phyloP scores from a whole-genome alignment of 2,888 invertebrate genomes.

The Eupithecia insigniata region DNA sequence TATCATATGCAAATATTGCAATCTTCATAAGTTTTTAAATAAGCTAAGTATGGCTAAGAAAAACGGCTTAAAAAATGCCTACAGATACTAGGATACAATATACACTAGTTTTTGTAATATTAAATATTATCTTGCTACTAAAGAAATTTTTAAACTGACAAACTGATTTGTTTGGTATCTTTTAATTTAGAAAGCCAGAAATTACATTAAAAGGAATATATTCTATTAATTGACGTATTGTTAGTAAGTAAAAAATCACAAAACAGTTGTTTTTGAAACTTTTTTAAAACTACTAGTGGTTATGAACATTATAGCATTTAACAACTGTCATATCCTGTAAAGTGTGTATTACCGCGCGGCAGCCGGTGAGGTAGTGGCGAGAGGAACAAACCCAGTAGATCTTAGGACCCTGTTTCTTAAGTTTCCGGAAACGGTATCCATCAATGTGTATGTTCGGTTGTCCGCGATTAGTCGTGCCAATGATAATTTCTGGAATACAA shows the following conservation, averaged over 20 bases:
- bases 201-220: not conserved
- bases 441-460: not conserved
- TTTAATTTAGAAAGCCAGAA: not conserved
- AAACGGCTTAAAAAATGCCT: no score
- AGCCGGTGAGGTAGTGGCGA: not conserved
- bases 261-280: no score
- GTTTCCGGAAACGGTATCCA: not conserved
- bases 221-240: not conserved
- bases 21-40: no score
- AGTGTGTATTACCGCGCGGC: not conserved
- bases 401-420: not conserved
- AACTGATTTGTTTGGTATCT: no score
- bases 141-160: no score
- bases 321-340: slow-evolving; percentile 5
- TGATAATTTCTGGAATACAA: no score
- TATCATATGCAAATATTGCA: no score
- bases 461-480: not conserved
- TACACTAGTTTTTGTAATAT: no score
- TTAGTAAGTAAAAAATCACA: no score
- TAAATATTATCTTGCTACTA: no score
- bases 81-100: no score
- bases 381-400: slow-evolving; percentile 2
- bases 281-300: not conserved
- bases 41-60: no score
- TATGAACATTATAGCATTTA: slow-evolving; percentile 6